Evolutionary conservation across 2,797 vertebrate genomes (phyloP).

Genomic region (Adelosebastes latens): DNA sequence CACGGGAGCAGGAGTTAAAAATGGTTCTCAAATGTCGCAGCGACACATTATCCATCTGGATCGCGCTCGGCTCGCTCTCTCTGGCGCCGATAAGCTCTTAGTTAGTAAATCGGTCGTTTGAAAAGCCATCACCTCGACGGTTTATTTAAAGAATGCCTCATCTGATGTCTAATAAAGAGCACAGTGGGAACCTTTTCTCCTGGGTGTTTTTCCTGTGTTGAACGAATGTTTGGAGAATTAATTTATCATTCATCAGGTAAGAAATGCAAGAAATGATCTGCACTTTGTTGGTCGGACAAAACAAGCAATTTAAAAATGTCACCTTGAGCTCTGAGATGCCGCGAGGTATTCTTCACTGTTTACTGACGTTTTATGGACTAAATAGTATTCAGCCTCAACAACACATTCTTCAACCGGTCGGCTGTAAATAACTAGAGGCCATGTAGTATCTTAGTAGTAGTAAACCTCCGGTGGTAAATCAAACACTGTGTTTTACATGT

Average conservation of each 20-base stretch:
- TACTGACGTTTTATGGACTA: neutral
- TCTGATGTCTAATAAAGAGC: neutral
- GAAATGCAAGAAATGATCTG: neutral
- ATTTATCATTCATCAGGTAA: neutral
- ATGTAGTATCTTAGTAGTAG: neutral
- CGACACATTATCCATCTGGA: constrained; percentile 22
- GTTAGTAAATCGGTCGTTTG: neutral
- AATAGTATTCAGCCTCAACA: neutral
- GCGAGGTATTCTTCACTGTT: neutral
- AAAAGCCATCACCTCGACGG: neutral
- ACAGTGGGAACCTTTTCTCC: neutral
- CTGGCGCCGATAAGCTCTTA: neutral
- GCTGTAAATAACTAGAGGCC: neutral
- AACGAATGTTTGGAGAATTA: neutral
- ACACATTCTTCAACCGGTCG: neutral
- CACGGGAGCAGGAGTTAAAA: neutral
- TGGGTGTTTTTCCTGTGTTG: neutral
- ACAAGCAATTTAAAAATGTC: neutral
- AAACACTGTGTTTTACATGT: constrained; percentile 16
- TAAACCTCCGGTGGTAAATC: neutral
- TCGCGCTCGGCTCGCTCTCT: neutral
- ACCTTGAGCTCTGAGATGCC: neutral
- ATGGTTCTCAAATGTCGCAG: neutral
- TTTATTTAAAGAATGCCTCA: constrained; percentile 1
- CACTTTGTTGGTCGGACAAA: neutral